Percentiles rank a stretch among this genome's conserved stretches.
phyloP scores from a whole-genome alignment of 2,113 vertebrate species.

The Sialia sialis region DNA sequence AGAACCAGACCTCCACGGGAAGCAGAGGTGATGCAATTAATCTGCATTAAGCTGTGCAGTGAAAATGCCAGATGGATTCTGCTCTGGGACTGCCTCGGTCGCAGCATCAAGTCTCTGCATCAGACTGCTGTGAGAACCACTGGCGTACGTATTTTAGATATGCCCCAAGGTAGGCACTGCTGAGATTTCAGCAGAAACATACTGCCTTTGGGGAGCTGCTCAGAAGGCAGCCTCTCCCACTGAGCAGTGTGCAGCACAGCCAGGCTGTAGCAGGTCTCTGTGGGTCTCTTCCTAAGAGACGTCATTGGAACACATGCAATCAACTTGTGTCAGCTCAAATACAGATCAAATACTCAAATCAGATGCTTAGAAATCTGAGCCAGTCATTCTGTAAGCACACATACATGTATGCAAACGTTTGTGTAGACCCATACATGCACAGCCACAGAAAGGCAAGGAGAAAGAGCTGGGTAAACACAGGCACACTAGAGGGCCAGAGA shows the following conservation, averaged over 20 bases:
- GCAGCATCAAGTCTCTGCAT: neutral
- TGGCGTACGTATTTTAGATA: accelerated
- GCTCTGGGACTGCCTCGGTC: neutral
- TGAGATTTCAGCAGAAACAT: neutral
- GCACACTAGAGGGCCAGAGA: neutral
- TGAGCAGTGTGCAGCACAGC: neutral
- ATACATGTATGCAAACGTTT: accelerated
- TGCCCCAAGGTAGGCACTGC: neutral
- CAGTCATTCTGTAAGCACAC: neutral
- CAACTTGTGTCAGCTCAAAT: neutral
- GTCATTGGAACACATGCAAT: neutral
- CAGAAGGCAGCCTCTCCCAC: neutral
- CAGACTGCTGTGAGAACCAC: neutral
- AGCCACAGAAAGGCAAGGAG: neutral
- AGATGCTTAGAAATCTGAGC: neutral
- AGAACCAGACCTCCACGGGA: neutral
- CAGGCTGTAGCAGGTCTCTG: neutral
- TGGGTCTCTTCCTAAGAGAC: neutral
- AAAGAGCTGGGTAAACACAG: neutral
- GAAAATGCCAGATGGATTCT: neutral
- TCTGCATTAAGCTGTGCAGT: neutral
- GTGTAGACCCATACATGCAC: too few relatives aligned
- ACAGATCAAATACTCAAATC: neutral
- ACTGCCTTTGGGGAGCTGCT: neutral
- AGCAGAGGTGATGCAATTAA: neutral